These are phyloP conservation scores for Lepisosteus osseus DNA, from an alignment of 2,113 vertebrate genomes.

Conservation along the genomic window DNA sequence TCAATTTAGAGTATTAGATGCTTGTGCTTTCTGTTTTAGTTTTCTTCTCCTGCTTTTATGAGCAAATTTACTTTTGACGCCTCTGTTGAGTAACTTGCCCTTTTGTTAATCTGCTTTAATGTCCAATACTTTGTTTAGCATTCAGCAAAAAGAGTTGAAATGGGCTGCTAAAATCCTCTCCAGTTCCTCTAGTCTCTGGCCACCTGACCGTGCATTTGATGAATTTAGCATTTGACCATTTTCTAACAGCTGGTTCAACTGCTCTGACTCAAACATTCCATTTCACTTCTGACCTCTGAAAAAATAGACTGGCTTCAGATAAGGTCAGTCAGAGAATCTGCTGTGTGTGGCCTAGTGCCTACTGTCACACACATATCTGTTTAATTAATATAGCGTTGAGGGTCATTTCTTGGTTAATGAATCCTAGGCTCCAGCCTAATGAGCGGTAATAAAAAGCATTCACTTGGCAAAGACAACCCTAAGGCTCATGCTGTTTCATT, in stretches of 20 bases:
- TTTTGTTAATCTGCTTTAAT: too few species aligned
- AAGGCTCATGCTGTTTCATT: constrained; percentile 55
- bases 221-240: constrained; percentile 35
- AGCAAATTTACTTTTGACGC: too few species aligned
- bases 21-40: too few species aligned
- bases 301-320: constrained; percentile 33
- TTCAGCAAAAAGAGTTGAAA: too few species aligned
- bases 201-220: constrained; percentile 43
- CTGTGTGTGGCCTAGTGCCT: constrained; percentile 59
- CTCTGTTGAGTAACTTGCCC: too few species aligned
- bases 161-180: too few species aligned
- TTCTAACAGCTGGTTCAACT: constrained; percentile 31
- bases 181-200: constrained; percentile 12
- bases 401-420: constrained; percentile 65
- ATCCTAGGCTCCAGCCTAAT: constrained; percentile 66
- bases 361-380: constrained; percentile 38
- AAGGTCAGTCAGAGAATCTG: constrained; percentile 23
- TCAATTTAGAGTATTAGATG: too few species aligned
- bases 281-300: constrained; percentile 42
- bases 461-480: constrained; percentile 64
- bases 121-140: too few species aligned
- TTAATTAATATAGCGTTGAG: constrained; percentile 60
- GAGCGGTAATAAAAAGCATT: constrained; percentile 77
- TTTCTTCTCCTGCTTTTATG: too few species aligned
- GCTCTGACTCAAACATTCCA: constrained; percentile 47